phyloP scores from a whole-genome alignment of 2,797 vertebrate species.

The Sebastolobus altivelis region DNA sequence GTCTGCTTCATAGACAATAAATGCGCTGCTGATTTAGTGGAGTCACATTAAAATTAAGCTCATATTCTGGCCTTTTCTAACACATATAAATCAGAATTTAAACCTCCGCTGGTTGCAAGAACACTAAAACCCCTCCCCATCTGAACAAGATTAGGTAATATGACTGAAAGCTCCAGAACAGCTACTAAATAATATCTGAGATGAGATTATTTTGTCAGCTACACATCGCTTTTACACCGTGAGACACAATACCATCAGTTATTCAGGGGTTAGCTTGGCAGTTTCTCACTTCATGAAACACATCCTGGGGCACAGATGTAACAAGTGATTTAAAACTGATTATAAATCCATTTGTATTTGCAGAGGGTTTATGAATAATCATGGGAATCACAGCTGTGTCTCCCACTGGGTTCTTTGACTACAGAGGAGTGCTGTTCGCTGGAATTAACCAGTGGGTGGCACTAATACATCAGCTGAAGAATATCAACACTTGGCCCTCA shows the following conservation, averaged over 20 bases:
- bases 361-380: conserved; percentile 64
- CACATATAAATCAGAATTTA: neutral
- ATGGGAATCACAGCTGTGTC: conserved; percentile 62
- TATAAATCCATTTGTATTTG: conserved; percentile 70
- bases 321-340: conserved; percentile 69
- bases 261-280: conserved; percentile 46
- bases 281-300: conserved; percentile 53
- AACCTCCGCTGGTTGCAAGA: neutral
- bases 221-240: conserved; percentile 16
- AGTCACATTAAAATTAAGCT: conserved; percentile 8
- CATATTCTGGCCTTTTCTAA: conserved; percentile 2
- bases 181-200: conserved; percentile 20
- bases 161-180: conserved; percentile 22
- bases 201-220: conserved; percentile 39
- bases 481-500: conserved; percentile 26
- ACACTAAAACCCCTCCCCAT: neutral
- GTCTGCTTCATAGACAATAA: conserved; percentile 4
- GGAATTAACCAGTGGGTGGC: conserved; percentile 76
- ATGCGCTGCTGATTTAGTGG: neutral
- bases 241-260: conserved; percentile 61
- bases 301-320: conserved; percentile 62
- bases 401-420: conserved; percentile 56
- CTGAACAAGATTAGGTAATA: neutral
- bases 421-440: conserved; percentile 47
- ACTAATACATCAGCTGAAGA: conserved; percentile 66